Conservation (phyloP, 2,113 vertebrate genomes). For the Erythrocercus mccallii region DNA sequence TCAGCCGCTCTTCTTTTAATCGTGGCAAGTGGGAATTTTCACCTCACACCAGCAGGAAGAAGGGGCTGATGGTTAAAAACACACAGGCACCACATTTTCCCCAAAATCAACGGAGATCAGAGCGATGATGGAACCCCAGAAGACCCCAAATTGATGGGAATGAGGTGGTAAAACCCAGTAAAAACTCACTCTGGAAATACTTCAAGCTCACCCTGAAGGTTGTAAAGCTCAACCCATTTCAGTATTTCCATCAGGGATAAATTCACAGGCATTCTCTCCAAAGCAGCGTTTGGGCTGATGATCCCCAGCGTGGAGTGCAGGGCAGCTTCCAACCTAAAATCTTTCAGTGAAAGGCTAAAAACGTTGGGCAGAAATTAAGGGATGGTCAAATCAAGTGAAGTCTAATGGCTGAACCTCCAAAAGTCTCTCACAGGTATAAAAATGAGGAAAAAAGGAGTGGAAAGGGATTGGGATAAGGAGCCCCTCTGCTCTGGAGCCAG, state of each 20-base stretch:
- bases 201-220: not conserved
- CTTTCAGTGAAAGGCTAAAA: not conserved
- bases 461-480: not conserved
- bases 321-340: not conserved
- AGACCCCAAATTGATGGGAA: not conserved
- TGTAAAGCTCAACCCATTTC: not conserved
- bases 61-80: not conserved
- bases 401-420: not conserved
- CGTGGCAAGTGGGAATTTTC: not conserved
- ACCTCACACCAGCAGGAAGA: not conserved
- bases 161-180: not conserved
- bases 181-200: not conserved
- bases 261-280: not conserved
- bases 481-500: not conserved
- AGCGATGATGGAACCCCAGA: not conserved
- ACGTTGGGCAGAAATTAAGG: not conserved
- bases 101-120: not conserved
- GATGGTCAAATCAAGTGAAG: not conserved
- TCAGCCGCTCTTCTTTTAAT: not conserved
- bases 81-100: not conserved
- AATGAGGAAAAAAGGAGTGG: not conserved
- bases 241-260: not conserved
- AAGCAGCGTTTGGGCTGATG: rapidly evolving
- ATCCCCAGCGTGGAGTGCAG: rapidly evolving
- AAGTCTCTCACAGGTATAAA: not conserved